phyloP scores from a whole-genome alignment of 2,113 vertebrate genomes.

The Ammodramus savannarum region DNA sequence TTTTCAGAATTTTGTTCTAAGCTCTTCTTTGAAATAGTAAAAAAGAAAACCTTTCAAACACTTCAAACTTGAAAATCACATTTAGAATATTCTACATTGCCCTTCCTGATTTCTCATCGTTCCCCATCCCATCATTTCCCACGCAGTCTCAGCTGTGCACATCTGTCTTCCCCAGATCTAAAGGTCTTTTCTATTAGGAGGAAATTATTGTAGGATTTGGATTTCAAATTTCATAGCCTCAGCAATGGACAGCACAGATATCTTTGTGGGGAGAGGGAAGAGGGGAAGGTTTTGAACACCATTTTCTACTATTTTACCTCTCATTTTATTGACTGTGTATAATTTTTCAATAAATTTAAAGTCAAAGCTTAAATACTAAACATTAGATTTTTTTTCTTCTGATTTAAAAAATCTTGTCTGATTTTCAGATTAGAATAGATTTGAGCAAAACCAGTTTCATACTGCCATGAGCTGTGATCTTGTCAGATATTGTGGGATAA shows the following conservation, averaged over 20 bases:
- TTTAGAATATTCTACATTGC: not conserved
- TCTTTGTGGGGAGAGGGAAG: fast-evolving
- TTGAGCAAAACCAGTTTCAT: not conserved
- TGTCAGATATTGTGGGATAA: not conserved
- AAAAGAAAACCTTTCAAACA: not conserved
- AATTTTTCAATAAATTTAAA: not conserved
- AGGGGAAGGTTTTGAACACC: not conserved
- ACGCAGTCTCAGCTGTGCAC: not conserved
- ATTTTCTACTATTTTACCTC: not conserved
- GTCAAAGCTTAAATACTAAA: not conserved
- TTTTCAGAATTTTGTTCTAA: not conserved
- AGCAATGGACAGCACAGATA: not conserved
- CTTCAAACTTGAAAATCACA: not conserved
- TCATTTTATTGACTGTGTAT: not conserved
- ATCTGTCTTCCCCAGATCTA: not conserved
- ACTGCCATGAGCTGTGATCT: not conserved
- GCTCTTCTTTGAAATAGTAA: not conserved
- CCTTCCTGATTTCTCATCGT: not conserved
- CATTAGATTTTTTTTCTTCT: not conserved
- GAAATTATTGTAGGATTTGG: not conserved
- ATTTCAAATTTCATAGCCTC: not conserved
- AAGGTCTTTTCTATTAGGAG: not conserved
- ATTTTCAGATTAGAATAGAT: not conserved
- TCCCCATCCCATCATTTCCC: not conserved
- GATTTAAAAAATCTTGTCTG: not conserved